Conservation (phyloP, 2,113 vertebrate species). For the Caranx ignobilis region DNA sequence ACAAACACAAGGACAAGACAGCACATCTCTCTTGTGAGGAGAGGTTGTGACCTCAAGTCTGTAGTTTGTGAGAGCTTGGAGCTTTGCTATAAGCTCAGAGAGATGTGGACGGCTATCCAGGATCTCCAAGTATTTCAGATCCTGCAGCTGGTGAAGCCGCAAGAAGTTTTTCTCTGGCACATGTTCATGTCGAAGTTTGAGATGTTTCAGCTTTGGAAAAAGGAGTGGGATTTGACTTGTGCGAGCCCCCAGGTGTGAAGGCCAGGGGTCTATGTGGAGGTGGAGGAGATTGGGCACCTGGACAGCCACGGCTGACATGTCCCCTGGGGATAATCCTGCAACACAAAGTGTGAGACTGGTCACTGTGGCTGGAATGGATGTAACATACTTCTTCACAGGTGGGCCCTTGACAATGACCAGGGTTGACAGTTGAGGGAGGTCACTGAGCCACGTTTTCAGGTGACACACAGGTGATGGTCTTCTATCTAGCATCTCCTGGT, state of each 20-base stretch:
- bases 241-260: slow-evolving; percentile 40
- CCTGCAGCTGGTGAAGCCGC: slow-evolving; percentile 46
- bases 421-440: slow-evolving; percentile 52
- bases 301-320: slow-evolving; percentile 40
- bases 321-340: slow-evolving; percentile 2
- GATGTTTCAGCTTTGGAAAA: slow-evolving; percentile 67
- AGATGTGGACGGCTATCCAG: slow-evolving; percentile 26
- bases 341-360: slow-evolving; percentile 63
- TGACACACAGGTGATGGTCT: not conserved
- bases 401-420: slow-evolving; percentile 60
- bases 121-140: slow-evolving; percentile 64
- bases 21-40: slow-evolving; percentile 12
- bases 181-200: slow-evolving; percentile 50
- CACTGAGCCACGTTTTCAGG: slow-evolving; percentile 59
- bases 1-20: slow-evolving; percentile 58
- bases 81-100: slow-evolving; percentile 13
- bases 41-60: slow-evolving; percentile 36
- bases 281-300: slow-evolving; percentile 66
- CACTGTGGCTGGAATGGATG: slow-evolving; percentile 61
- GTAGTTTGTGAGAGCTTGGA: slow-evolving; percentile 43
- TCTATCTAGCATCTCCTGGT: not conserved
- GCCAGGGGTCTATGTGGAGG: slow-evolving; percentile 69
- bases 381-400: slow-evolving; percentile 26
- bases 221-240: slow-evolving; percentile 55
- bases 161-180: slow-evolving; percentile 57